A percentile compares a stretch with the other conserved stretches of the same genome.
phyloP scores from a whole-genome alignment of 2,113 vertebrate species.

The Tragelaphus buxtoni region DNA sequence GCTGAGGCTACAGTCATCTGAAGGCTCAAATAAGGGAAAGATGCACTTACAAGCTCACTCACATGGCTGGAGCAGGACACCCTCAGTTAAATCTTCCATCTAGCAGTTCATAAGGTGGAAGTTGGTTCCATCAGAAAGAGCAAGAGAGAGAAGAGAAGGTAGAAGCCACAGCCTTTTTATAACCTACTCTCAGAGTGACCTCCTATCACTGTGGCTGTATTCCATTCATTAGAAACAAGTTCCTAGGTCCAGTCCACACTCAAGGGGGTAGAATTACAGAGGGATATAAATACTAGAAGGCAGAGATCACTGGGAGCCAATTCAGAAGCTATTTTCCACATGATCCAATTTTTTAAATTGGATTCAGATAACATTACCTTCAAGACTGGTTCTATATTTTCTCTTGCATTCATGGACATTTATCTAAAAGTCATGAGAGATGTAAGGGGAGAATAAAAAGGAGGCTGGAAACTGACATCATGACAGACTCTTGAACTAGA shows the following conservation, averaged over 20 bases:
- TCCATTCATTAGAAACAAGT: background rate
- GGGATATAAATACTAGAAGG: background rate
- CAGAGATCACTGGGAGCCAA: no score
- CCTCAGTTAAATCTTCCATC: no score
- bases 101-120: no score
- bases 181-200: background rate
- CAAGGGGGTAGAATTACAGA: background rate
- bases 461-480: background rate
- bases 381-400: background rate
- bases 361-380: background rate
- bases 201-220: background rate
- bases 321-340: background rate
- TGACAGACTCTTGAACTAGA: background rate
- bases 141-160: background rate
- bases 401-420: background rate
- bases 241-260: no score
- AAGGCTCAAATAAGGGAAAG: background rate
- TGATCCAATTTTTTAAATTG: background rate
- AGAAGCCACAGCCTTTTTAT: background rate
- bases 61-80: rapidly evolving
- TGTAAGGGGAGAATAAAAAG: background rate
- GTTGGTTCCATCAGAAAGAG: background rate
- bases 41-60: background rate
- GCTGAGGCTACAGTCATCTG: background rate
- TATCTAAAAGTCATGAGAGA: background rate